A percentile compares a stretch with the other conserved stretches of the same genome.
Evolutionary conservation across 2,113 vertebrate species (phyloP).

Genomic region (Brachyhypopomus occidentalis): DNA sequence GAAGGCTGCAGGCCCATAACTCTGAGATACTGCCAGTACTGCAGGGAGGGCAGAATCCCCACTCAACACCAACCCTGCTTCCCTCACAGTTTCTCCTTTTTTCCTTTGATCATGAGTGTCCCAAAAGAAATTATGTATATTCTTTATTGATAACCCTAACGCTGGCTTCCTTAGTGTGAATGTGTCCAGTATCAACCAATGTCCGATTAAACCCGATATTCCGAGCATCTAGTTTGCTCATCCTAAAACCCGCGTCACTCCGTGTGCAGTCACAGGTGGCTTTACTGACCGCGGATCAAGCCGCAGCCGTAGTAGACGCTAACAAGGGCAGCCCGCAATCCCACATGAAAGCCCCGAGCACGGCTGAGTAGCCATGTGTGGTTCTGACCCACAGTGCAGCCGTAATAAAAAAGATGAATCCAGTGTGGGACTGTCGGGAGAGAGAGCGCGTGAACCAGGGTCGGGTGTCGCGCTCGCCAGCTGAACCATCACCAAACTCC

Average conservation of each 20-base stretch:
- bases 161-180: too few relatives aligned
- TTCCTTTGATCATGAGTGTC: not conserved
- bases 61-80: not conserved
- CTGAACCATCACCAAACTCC: not conserved
- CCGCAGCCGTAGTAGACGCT: too few relatives aligned
- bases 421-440: not conserved
- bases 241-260: not conserved
- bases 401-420: constrained; percentile 38
- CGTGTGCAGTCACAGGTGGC: not conserved
- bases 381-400: constrained; percentile 4
- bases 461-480: not conserved
- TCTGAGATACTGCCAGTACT: constrained; percentile 27
- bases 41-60: not conserved
- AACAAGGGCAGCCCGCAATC: constrained; percentile 14
- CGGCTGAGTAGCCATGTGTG: constrained; percentile 9
- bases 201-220: not conserved
- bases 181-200: too few relatives aligned
- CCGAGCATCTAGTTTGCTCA: not conserved
- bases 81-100: not conserved
- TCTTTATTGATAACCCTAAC: too few relatives aligned
- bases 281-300: not conserved
- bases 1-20: constrained; percentile 8
- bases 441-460: not conserved
- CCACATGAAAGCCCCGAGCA: constrained; percentile 6
- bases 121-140: not conserved